A percentile compares a stretch with the other conserved stretches of the same genome.
phyloP scores from a whole-genome alignment of 2,797 vertebrate species.

The Notolabrus celidotus region DNA sequence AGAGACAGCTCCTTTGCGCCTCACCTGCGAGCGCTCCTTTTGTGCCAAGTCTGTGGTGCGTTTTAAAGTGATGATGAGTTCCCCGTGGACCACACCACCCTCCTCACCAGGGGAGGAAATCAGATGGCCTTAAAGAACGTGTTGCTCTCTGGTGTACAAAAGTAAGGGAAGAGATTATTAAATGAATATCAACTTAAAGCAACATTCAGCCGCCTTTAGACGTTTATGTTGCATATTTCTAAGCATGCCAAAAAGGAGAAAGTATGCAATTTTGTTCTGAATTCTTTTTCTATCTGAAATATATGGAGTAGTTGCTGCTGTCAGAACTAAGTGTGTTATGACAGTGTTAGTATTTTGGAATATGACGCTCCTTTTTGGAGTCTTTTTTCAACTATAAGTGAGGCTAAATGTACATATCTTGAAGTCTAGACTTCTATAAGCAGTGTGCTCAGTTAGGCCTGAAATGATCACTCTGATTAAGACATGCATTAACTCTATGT shows the following conservation, averaged over 20 bases:
- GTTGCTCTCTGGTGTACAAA: constrained; percentile 12
- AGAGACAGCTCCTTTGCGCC: constrained; percentile 61
- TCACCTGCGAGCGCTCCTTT: constrained; percentile 66
- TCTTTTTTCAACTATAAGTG: no score
- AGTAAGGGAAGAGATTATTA: background rate
- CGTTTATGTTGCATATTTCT: background rate
- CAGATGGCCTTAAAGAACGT: constrained; percentile 42
- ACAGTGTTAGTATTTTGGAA: no score
- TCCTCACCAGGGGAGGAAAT: constrained; percentile 61
- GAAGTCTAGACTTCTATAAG: background rate
- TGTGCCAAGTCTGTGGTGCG: constrained; percentile 78
- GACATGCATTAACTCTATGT: constrained; percentile 17
- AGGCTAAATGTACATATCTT: no score
- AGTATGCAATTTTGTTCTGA: no score
- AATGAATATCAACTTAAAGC: background rate
- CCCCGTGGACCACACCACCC: constrained; percentile 74
- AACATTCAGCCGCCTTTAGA: background rate
- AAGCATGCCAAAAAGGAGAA: background rate
- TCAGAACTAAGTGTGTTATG: no score
- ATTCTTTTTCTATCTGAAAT: no score
- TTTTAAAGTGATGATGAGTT: constrained; percentile 81
- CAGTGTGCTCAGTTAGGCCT: background rate
- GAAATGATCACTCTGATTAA: constrained; percentile 8
- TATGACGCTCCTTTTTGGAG: no score
- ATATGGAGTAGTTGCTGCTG: no score